These are phyloP conservation scores for Hypercompe scribonia DNA, from an alignment of 2,888 invertebrate species.

Conservation along the genomic window DNA sequence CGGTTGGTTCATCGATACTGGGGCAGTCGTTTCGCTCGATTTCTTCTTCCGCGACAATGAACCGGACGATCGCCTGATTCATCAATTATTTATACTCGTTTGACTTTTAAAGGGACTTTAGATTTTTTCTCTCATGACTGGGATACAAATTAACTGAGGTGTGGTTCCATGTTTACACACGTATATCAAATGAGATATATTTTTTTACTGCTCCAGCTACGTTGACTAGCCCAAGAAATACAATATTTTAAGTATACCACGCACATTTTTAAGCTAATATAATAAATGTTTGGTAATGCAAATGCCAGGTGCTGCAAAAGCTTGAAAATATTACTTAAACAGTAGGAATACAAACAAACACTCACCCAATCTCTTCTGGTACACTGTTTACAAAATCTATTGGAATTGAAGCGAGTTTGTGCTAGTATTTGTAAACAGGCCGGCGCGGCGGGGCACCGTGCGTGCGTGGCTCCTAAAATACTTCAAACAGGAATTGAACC, in stretches of 20 bases:
- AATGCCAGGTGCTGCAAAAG: conserved; percentile 47
- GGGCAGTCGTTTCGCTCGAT: conserved; percentile 70
- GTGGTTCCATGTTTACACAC: conserved; percentile 30
- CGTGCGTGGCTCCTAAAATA: conserved; percentile 83
- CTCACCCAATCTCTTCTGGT: conserved; percentile 75
- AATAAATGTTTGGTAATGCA: conserved; percentile 54
- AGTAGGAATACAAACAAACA: conserved; percentile 59
- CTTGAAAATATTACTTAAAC: conserved; percentile 41
- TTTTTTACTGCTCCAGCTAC: background rate
- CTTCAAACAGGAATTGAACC: conserved; percentile 84
- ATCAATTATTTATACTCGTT: conserved; percentile 75
- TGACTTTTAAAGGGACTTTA: conserved; percentile 62
- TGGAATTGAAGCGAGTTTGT: conserved; percentile 80
- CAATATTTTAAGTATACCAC: conserved; percentile 28
- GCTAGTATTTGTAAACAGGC: conserved; percentile 85
- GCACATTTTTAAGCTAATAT: conserved; percentile 49
- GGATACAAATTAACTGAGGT: background rate
- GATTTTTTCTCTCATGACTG: conserved; percentile 60
- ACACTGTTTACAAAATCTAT: conserved; percentile 81
- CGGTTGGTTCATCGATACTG: conserved; percentile 67
- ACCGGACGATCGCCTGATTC: conserved; percentile 63
- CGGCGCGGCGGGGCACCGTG: conserved; percentile 56
- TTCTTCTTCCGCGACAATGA: conserved; percentile 72
- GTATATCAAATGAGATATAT: background rate
- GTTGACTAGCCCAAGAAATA: background rate